Base-by-base conservation (phyloP, 2,797 vertebrate genomes). In the Numenius phaeopus region DNA sequence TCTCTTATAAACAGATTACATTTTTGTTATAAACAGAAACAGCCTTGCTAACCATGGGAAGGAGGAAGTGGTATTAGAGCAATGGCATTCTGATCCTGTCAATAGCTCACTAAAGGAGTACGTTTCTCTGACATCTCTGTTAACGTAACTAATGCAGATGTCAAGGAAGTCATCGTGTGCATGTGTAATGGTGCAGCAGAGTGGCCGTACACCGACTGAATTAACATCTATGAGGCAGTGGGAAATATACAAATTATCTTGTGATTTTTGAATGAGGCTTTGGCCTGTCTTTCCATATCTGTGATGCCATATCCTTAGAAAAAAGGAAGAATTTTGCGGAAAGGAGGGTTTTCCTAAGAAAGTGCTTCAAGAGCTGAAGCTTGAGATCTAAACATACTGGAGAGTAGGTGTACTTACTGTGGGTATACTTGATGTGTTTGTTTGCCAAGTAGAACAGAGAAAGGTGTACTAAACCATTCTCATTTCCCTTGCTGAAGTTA, bases 61-160 rank as follows among this genome's bases (percentile, higher is more conserved):
- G 57, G 58, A 82, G 47, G 59, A 71, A 91, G 75, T 40, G 61
- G 57, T 83, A 59, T 87, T 84, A 71, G 66, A 82, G 66, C 20
- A 65, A 58, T 8, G 20, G 52, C 65, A 77, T 89, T 89, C 83
- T 39, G 37, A 47, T 75, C 30, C 71, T 83, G 78, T 91, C 75
- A 94, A 59, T 71, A 89, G 54, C 73, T 30, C 58, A 76, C 52
- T 32, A 12, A 57, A 39, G 83, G 71, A 80, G 52, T n/a, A 70
- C 37, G 16, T 70, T 85, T 77, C 82, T 87, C 76, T 91, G 84
- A 84, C 79, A 75, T 87, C 84, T 95, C 77, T 78, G 79, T 97
- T 94, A 94, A 85, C 0, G 0, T 52, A 73, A 9, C 76, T 89
- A 85, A 89, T 83, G 82, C 91, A 94, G 92, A 87, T 92, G 87